Evolutionary conservation across 2,113 vertebrate species (phyloP), one percentile per base, ranked within the genome.

Genomic region (Silurus asotus): DNA sequence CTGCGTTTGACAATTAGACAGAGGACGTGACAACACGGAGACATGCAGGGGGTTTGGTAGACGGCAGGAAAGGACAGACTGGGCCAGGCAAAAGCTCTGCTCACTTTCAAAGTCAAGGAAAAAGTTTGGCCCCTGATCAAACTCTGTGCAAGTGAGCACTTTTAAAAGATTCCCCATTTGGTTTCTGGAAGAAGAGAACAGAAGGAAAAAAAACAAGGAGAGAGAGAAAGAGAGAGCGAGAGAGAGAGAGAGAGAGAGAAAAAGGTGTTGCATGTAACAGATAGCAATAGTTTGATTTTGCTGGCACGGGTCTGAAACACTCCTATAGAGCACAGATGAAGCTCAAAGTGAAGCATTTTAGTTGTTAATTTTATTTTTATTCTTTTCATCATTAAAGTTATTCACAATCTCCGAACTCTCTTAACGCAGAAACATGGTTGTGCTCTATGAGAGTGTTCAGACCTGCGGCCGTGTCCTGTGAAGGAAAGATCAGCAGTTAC

Each of bases 21-120:
- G 81, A 86, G 82, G 86, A 70, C 37, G 37, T 37, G 83, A 62
- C 61, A 23, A 53, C 0, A 37, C 37, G 5, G 80, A 81, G 84
- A 82, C 89, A 93, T 92, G 87, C 88, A 90, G 56, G 86, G 37
- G 64, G 85, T 87, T 93, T 92, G 94, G 88, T 80, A 89, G 90
- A 89, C 87, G 53, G 49, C 53, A 20, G 69, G 74, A 70, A 37
- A 77, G 23, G 55, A 76, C 80, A 58, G 90, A 90, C 91, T 89
- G 93, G 91, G 93, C 93, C 93, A 95, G 92, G 92, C 91, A 94
- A 90, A 93, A 95, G 94, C 93, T 92, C 91, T 93, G 94, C 96
- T 96, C 95, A 97, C 94, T 97, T 97, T 96, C 96, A 96, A 98
- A 98, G 94, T 97, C 95, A 97, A 97, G 96, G 95, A 97, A 97